Conservation (phyloP, 1,140 invertebrate genomes). For the Formica selysi region DNA sequence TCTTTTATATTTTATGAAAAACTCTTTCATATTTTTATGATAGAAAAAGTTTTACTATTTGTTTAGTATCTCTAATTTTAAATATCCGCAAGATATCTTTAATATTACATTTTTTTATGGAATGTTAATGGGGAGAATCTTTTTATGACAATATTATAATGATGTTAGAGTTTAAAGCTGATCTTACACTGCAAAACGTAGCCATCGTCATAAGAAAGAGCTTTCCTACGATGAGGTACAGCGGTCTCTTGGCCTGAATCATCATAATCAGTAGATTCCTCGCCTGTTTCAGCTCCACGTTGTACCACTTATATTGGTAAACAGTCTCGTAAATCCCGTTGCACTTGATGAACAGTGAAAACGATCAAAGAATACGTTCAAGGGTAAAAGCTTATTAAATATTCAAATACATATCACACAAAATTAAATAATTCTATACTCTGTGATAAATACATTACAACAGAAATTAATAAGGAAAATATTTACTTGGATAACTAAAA, state of each 20-base stretch:
- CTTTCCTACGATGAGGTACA: conserved; percentile 27
- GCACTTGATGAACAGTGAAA: conserved; percentile 5
- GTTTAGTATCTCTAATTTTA: background rate
- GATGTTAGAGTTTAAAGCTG: background rate
- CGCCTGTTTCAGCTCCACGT: background rate
- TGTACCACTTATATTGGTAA: conserved; percentile 12
- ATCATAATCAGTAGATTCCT: conserved; percentile 7
- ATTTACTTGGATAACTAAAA: conserved; percentile 46
- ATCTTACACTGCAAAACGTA: conserved; percentile 18
- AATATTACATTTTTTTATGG: background rate
- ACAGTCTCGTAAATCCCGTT: background rate
- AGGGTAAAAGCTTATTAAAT: background rate
- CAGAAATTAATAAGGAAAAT: background rate
- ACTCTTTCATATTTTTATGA: background rate
- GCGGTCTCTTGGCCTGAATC: background rate
- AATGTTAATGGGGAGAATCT: background rate
- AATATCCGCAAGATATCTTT: background rate
- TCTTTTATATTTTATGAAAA: background rate
- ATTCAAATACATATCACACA: conserved; percentile 8
- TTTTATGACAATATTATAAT: background rate
- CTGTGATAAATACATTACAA: too few species aligned
- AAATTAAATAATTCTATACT: background rate
- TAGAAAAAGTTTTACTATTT: background rate
- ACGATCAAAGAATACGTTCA: background rate
- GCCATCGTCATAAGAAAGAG: conserved; percentile 35